Conservation (phyloP, 1,140 invertebrate species). For the Antheraea mylitta region DNA sequence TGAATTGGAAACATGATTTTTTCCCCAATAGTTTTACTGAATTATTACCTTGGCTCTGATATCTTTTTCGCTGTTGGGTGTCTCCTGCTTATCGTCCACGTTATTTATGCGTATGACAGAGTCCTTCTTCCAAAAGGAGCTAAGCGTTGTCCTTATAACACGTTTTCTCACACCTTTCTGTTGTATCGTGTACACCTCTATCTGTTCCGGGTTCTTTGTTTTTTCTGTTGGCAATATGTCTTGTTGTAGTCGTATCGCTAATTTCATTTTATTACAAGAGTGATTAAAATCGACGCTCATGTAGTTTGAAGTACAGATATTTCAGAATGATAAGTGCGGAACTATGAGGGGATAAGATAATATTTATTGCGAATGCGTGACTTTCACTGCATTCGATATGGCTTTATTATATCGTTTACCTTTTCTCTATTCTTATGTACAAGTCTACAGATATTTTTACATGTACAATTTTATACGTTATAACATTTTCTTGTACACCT, state of each 20-base stretch:
- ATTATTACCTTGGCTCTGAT: constrained; percentile 81
- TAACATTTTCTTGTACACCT: constrained; percentile 9
- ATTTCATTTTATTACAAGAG: no score
- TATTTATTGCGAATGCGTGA: no score
- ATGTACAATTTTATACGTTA: no score
- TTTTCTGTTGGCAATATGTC: constrained; percentile 78
- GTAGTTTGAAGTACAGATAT: not conserved
- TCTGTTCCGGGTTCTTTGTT: constrained; percentile 82
- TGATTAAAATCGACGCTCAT: no score
- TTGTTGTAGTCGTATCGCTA: no score
- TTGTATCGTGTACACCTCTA: constrained; percentile 82
- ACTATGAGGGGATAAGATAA: no score
- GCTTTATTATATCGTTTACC: not conserved
- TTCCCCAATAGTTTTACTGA: constrained; percentile 24
- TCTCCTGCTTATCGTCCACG: constrained; percentile 83
- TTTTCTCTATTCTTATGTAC: no score
- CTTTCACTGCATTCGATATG: not conserved
- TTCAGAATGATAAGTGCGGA: no score
- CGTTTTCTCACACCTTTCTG: constrained; percentile 82
- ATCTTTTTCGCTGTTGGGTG: constrained; percentile 81
- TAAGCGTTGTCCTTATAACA: constrained; percentile 79
- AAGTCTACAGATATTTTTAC: no score
- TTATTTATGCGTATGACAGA: constrained; percentile 85
- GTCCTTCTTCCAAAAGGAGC: constrained; percentile 83
- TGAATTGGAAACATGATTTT: constrained; percentile 64